A percentile compares a stretch with the other conserved stretches of the same genome.
These are phyloP conservation scores for Cnemophilus loriae DNA, from an alignment of 2,113 vertebrate genomes.

Conservation along the genomic window DNA sequence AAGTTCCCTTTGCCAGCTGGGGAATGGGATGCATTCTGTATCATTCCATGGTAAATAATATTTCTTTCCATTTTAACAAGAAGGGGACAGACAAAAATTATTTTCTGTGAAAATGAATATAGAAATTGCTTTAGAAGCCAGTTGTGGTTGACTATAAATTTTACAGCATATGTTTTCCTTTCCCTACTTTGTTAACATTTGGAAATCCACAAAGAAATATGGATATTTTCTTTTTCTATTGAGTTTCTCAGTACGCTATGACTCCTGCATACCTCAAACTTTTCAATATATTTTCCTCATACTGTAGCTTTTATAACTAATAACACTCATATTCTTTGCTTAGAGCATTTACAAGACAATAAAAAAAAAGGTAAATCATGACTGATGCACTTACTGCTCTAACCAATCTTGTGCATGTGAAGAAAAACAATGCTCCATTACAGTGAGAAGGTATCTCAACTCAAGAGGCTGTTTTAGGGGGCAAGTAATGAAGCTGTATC, in stretches of 20 bases:
- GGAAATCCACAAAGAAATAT: constrained; percentile 1
- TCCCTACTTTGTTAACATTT: neutral
- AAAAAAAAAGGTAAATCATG: neutral
- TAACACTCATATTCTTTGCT: neutral
- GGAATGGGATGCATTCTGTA: neutral
- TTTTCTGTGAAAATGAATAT: neutral
- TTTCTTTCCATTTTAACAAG: neutral
- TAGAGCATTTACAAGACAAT: constrained; percentile 31
- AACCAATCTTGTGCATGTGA: neutral
- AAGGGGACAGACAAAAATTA: neutral
- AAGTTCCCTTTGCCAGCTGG: neutral
- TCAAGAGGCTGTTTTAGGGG: neutral
- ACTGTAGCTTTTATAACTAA: neutral
- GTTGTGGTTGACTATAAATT: neutral
- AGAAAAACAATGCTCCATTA: neutral
- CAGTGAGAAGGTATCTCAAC: neutral
- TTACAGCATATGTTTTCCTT: neutral
- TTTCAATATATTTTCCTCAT: constrained; percentile 21
- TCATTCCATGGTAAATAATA: neutral
- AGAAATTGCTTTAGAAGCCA: neutral
- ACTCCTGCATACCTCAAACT: neutral
- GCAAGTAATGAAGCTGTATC: neutral
- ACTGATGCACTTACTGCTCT: neutral
- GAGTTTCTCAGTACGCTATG: neutral
- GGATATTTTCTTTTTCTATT: neutral